Evolutionary conservation across 2,888 invertebrate species (phyloP), one percentile per base, ranked within the genome.

Genomic region (Xiphydria camelus): DNA sequence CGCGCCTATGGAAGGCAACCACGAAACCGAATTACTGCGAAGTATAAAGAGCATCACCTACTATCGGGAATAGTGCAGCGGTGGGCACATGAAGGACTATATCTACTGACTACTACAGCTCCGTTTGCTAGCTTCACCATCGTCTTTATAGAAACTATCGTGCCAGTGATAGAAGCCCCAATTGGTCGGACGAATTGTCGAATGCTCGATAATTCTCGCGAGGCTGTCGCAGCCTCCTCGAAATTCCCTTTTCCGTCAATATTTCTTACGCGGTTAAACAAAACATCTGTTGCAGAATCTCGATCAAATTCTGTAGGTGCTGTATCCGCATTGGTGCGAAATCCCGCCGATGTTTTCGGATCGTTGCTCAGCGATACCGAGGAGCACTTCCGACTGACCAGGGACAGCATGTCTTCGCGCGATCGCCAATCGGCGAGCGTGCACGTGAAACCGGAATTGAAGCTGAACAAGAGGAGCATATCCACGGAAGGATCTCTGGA

Each of bases 301-400:
- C 80, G 88, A 55, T 88, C 88, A 1, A 88, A 88, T 66, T 88
- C 89, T 1, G 82, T 85, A 60, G 75, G 83, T 0, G 81, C 82
- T 21, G 79, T 81, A 19, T 57, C 64, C 9, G 45, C 49, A 4
- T 77, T 77, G 37, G 73, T 77, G 70, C 79, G 83, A 68, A 63
- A 58, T 29, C 51, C 57, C 5, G 69, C 83, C 55, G 75, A 88
- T 71, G 73, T 86, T 62, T 75, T 82, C 68, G 79, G 83, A 20
- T 80, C 81, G 1, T 69, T 82, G 4, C 72, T 87, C 17, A 73
- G 78, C 46, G 81, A 83, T 76, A 71, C 83, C 45, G 73, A 82
- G 73, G 70, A 82, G 63, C 77, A 85, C 69, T 60, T 81, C 15
- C 78, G 80, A 46, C 74, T 76, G 5, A 82, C 82, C 57, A 79